Evolutionary conservation across 2,888 invertebrate genomes (phyloP).

Genomic region (Noctua fimbriata): DNA sequence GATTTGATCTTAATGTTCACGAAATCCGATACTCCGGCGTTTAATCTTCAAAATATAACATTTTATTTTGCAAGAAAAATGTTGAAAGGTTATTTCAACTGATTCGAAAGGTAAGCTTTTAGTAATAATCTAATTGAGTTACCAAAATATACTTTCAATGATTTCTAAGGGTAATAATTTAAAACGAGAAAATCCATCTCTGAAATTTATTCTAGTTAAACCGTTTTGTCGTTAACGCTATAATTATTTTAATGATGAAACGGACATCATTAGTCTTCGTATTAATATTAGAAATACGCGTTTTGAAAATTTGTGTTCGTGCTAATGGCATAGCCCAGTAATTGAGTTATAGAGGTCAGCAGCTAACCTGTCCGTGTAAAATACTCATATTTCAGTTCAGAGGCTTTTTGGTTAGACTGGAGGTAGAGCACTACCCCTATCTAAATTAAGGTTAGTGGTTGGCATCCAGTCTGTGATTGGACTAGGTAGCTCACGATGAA

Average conservation of each 20-base stretch:
- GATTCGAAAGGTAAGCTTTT: constrained; percentile 12
- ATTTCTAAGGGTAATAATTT: neutral
- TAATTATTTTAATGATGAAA: constrained; percentile 20
- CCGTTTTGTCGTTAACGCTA: neutral
- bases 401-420: neutral
- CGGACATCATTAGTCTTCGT: neutral
- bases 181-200: neutral
- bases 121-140: constrained; percentile 27
- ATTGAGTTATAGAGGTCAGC: constrained; percentile 8
- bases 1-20: constrained; percentile 51
- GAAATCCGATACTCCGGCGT: constrained; percentile 27
- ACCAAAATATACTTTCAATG: neutral
- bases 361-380: neutral
- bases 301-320: neutral
- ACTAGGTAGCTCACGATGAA: neutral
- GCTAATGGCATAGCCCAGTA: neutral
- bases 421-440: neutral
- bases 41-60: constrained; percentile 41
- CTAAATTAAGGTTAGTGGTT: neutral
- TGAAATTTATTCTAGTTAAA: neutral
- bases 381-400: neutral
- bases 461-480: neutral
- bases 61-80: constrained; percentile 24
- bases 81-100: constrained; percentile 6
- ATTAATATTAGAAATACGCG: neutral